These are phyloP conservation scores for Eleginops maclovinus DNA, from an alignment of 2,113 vertebrate species.

Conservation along the genomic window DNA sequence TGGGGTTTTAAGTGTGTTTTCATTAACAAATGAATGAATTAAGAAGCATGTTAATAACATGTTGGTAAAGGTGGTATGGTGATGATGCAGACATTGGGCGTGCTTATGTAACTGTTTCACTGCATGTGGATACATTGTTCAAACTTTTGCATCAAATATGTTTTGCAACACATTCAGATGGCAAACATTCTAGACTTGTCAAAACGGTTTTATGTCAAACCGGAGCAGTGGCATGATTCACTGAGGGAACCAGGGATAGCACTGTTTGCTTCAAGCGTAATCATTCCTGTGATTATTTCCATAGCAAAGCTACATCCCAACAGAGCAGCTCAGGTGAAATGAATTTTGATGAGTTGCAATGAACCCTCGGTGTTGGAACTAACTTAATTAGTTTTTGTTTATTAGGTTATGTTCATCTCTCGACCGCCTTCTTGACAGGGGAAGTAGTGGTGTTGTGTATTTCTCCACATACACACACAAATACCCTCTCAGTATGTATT, in stretches of 20 bases:
- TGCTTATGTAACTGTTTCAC: background rate
- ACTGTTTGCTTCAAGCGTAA: conserved; percentile 6
- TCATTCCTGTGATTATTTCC: conserved; percentile 28
- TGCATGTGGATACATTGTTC: background rate
- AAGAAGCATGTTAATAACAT: too few relatives aligned
- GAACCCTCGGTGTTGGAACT: conserved; percentile 16
- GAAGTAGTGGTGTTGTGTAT: background rate
- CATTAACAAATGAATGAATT: too few relatives aligned
- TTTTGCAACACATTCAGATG: background rate
- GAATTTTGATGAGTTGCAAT: conserved; percentile 33
- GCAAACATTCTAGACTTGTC: background rate
- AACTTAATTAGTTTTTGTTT: conserved; percentile 38
- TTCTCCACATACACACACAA: background rate
- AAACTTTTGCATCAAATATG: background rate
- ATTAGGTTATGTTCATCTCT: conserved; percentile 22
- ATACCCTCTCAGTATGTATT: background rate
- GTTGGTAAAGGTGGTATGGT: background rate
- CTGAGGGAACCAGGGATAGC: background rate
- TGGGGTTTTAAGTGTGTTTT: too few relatives aligned
- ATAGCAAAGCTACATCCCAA: conserved; percentile 10
- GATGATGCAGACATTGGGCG: too few relatives aligned
- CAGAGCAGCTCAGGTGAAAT: conserved; percentile 38
- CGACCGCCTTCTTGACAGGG: background rate
- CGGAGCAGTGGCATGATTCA: background rate
- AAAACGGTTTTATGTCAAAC: background rate